A percentile compares a stretch with the other conserved stretches of the same genome.
Conservation (phyloP, 2,888 invertebrate species). For the Drosophila limbata region DNA sequence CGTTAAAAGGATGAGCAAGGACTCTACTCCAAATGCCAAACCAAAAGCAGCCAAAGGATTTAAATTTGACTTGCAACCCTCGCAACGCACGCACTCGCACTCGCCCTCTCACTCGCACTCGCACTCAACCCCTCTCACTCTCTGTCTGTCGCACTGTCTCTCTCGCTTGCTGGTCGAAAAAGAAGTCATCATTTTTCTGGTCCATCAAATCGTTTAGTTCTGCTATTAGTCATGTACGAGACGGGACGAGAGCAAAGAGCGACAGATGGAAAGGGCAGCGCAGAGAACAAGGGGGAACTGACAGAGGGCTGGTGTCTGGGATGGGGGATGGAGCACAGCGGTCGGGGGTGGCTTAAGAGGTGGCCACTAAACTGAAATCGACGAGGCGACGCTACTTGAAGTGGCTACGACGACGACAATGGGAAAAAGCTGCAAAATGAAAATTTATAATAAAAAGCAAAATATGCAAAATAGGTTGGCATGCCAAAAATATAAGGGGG, state of each 20-base stretch:
- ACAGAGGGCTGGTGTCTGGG: background rate
- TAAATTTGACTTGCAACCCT: constrained; percentile 63
- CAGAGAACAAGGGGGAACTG: constrained; percentile 1
- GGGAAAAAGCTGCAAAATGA: constrained; percentile 64
- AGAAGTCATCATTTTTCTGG: constrained; percentile 84
- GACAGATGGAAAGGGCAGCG: background rate
- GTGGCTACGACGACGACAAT: constrained; percentile 54
- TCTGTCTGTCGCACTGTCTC: constrained; percentile 2
- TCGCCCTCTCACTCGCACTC: background rate
- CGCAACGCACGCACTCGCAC: constrained; percentile 30
- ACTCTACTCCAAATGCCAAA: constrained; percentile 35
- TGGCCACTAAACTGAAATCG: constrained; percentile 71
- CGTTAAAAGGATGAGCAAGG: constrained; percentile 25
- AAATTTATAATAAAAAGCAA: constrained; percentile 80
- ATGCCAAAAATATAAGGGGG: constrained; percentile 18
- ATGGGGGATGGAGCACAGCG: background rate
- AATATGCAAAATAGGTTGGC: constrained; percentile 76
- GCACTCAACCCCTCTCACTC: background rate
- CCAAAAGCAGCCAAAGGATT: constrained; percentile 50
- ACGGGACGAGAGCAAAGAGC: constrained; percentile 13
- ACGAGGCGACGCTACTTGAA: constrained; percentile 61
- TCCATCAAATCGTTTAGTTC: constrained; percentile 85
- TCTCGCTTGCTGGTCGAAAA: constrained; percentile 40
- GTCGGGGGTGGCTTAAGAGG: constrained; percentile 10
- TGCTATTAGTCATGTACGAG: constrained; percentile 82